Base-by-base conservation (phyloP, 2,113 vertebrate genomes). In the Rallus limicola region DNA sequence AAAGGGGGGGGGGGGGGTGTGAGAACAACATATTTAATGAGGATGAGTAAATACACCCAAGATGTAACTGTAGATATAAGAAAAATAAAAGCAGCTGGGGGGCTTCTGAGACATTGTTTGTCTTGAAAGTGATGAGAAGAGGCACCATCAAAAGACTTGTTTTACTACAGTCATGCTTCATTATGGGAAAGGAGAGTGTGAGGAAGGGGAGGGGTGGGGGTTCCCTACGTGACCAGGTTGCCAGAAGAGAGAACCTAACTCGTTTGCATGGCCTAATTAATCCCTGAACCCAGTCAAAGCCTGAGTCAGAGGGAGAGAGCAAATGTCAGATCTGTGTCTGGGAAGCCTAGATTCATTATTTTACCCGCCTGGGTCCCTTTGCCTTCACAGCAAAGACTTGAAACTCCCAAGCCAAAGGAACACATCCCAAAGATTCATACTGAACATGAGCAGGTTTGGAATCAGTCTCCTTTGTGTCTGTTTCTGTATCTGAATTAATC, bases 91-190 rank as follows among this genome's bases (percentile, higher is more conserved):
- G 92, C 97, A 95, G 94, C 95, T 96, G 96, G 94, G 92, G 95
- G 95, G 96, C 92, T 95, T 95, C 93, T 88, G 94, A 96, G 96
- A 95, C 96, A 96, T 87, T 97, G 97, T 98, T 98, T 98, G 96
- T 97, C 98, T 98, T 98, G 97, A 98, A 97, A 97, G 95, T 94
- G 95, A 96, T 92, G 95, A 96, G 93, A 89, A 96, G 95, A 96
- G 88, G 81, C 93, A 95, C 82, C 96, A 98, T 98, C 97, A 98
- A 98, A 98, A 98, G 97, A 92, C 82, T 89, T 72, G 95, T 97
- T 98, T 98, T 97, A 98, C 98, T 97, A 95, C 97, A 97, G 97
- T 98, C 98, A 98, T 97, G 98, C 97, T 98, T 97, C 97, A 98
- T 98, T 98, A 97, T 96, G 86, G 96, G 76, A 91, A 92, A 95